Evolutionary conservation across 2,797 vertebrate genomes (phyloP).

Genomic region (Naso thynnoides): DNA sequence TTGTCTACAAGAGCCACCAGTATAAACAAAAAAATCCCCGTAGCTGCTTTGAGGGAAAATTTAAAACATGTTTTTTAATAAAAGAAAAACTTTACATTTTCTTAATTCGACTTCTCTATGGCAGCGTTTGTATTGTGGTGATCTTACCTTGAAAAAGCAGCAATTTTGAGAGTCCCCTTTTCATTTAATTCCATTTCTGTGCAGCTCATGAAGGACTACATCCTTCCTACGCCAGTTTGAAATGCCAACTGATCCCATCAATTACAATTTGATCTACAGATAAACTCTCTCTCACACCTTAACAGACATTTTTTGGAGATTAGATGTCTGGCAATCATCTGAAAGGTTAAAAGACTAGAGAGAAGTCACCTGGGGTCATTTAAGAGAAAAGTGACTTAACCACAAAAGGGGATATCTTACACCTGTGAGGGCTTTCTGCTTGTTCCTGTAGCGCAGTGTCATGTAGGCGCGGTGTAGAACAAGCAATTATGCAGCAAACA

Average conservation of each 20-base stretch:
- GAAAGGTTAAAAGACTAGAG: conserved; percentile 57
- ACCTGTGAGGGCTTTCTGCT: conserved; percentile 8
- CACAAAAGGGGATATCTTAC: conserved; percentile 30
- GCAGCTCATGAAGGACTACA: conserved; percentile 31
- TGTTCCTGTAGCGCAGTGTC: not conserved
- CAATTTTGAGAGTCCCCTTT: conserved; percentile 5
- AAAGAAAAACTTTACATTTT: not conserved
- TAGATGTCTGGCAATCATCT: conserved; percentile 67
- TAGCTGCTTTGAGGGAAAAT: not conserved
- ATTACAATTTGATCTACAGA: conserved; percentile 66
- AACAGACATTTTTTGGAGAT: conserved; percentile 68
- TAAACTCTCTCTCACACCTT: conserved; percentile 63
- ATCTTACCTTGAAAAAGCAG: conserved; percentile 24
- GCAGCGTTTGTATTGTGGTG: not conserved
- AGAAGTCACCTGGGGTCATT: conserved; percentile 55
- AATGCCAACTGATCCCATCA: conserved; percentile 78
- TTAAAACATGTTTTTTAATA: not conserved
- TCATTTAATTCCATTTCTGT: conserved; percentile 28
- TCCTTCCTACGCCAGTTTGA: conserved; percentile 56
- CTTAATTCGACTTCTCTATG: not conserved
- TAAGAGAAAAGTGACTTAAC: conserved; percentile 30
- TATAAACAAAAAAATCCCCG: no score
- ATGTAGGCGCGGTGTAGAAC: conserved; percentile 1
- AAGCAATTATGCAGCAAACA: not conserved
- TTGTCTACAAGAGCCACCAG: no score